These are phyloP conservation scores for Macrotrachela quadricornifera DNA, from an alignment of 1,140 invertebrate genomes.

Conservation along the genomic window DNA sequence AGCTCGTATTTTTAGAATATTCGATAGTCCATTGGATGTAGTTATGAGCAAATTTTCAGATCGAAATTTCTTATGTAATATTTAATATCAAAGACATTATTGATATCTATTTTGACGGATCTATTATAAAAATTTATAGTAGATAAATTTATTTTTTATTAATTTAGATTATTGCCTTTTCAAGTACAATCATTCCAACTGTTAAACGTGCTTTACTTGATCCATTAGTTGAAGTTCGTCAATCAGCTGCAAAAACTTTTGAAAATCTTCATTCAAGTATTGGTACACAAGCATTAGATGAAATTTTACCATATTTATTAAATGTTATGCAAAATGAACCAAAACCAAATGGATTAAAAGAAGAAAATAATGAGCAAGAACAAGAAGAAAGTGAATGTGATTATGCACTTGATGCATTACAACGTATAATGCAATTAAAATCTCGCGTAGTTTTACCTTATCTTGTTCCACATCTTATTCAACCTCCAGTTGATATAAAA, in stretches of 20 bases:
- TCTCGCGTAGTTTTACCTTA: slow-evolving; percentile 80
- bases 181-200: slow-evolving; percentile 88
- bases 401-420: slow-evolving; percentile 61
- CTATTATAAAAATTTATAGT: too few relatives aligned
- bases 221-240: slow-evolving; percentile 66
- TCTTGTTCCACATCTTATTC: slow-evolving; percentile 73
- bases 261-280: slow-evolving; percentile 82
- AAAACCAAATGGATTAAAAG: too few relatives aligned
- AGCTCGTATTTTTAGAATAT: too few relatives aligned
- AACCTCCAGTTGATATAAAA: slow-evolving; percentile 63
- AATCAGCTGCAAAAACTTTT: slow-evolving; percentile 85
- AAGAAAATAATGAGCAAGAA: background rate
- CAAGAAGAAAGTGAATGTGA: background rate
- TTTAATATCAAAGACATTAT: too few relatives aligned
- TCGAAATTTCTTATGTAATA: too few relatives aligned
- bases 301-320: slow-evolving; percentile 33
- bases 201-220: slow-evolving; percentile 76
- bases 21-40: too few relatives aligned
- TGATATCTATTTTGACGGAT: too few relatives aligned
- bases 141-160: slow-evolving; percentile 37
- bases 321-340: slow-evolving; percentile 41
- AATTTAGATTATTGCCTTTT: background rate
- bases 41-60: too few relatives aligned
- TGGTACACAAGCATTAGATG: slow-evolving; percentile 77
- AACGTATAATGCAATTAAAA: slow-evolving; percentile 89